Conservation (phyloP, 2,888 invertebrate species). For the Diaperis boleti region DNA sequence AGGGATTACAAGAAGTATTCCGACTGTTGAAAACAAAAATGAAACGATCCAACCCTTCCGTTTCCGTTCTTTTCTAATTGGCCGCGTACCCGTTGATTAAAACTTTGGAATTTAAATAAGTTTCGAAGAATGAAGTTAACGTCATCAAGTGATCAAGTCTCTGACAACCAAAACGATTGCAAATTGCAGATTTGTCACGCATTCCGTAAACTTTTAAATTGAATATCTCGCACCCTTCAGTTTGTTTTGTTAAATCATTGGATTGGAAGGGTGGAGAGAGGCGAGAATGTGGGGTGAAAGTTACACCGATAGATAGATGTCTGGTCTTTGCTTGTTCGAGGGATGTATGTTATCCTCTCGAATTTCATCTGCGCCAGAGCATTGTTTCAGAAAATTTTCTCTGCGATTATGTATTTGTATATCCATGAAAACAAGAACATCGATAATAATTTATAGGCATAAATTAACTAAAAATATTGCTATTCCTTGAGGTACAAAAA, state of each 20-base stretch:
- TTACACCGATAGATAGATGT: conserved; percentile 12
- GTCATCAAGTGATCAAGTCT: conserved; percentile 54
- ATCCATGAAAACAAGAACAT: too few species aligned
- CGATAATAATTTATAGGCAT: too few species aligned
- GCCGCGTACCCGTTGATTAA: conserved; percentile 52
- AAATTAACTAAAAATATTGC: too few species aligned
- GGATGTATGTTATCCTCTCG: conserved; percentile 10
- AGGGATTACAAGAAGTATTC: conserved; percentile 30
- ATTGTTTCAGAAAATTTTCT: too few species aligned
- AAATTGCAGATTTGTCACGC: conserved; percentile 66
- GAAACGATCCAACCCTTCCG: conserved; percentile 22
- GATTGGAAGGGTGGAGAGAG: conserved; percentile 57
- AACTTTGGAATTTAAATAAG: conserved; percentile 63
- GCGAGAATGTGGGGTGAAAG: conserved; percentile 26
- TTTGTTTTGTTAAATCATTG: conserved; percentile 64
- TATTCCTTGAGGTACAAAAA: too few species aligned
- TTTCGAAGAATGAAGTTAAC: conserved; percentile 58
- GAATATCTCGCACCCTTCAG: conserved; percentile 61
- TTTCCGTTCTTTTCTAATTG: conserved; percentile 20
- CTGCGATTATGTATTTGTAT: too few species aligned
- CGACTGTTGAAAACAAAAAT: conserved; percentile 20
- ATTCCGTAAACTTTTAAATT: conserved; percentile 66
- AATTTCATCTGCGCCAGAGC: conserved; percentile 9
- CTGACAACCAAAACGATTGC: conserved; percentile 58
- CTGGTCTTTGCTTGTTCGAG: conserved; percentile 1